A percentile compares a stretch with the other conserved stretches of the same genome.
Conservation (phyloP, 2,888 invertebrate species). For the Platerodrilus igneus region DNA sequence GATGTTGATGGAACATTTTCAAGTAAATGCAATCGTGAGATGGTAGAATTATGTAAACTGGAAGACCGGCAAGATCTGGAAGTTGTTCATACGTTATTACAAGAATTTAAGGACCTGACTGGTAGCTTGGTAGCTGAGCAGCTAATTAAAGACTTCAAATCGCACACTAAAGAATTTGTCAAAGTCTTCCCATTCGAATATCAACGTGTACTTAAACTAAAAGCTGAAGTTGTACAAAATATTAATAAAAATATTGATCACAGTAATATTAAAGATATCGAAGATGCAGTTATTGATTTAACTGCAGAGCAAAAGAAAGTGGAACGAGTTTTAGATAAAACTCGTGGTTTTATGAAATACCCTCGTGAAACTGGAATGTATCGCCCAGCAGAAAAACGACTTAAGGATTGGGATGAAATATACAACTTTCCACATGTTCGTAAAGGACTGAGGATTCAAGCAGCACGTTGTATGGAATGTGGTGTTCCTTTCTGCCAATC, state of each 20-base stretch:
- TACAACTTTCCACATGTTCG: constrained; percentile 83
- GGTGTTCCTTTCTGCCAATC: constrained; percentile 98
- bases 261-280: constrained; percentile 66
- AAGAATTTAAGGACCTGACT: constrained; percentile 84
- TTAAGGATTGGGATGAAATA: constrained; percentile 96
- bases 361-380: constrained; percentile 83
- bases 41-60: constrained; percentile 85
- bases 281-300: constrained; percentile 78
- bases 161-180: constrained; percentile 71
- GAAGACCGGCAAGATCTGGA: constrained; percentile 72
- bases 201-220: constrained; percentile 77
- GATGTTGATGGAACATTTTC: constrained; percentile 83
- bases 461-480: constrained; percentile 98
- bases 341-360: constrained; percentile 91
- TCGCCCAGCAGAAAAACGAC: constrained; percentile 75
- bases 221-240: constrained; percentile 40
- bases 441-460: constrained; percentile 84
- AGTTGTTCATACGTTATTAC: constrained; percentile 69
- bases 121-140: constrained; percentile 73
- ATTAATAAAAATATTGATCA: constrained; percentile 34
- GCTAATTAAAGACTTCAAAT: constrained; percentile 75
- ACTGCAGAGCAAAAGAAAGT: constrained; percentile 73
- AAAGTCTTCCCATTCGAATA: constrained; percentile 98
- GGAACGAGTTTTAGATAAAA: constrained; percentile 78
- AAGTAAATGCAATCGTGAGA: constrained; percentile 88